Evolutionary conservation across 2,113 vertebrate species (phyloP).

Genomic region (Megaceryle maxima): DNA sequence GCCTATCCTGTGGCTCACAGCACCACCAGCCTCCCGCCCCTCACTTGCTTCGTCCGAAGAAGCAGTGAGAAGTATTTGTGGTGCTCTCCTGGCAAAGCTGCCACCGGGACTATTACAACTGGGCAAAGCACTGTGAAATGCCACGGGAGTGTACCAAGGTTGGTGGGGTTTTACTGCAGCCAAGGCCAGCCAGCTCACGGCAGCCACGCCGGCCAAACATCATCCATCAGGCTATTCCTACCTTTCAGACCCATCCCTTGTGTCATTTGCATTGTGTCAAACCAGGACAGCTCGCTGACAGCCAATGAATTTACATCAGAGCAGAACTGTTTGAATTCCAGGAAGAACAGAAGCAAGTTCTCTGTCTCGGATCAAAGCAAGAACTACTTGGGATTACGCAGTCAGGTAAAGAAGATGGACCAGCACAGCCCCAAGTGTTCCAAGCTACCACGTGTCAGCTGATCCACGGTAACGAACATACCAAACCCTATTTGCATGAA

Average conservation of each 20-base stretch:
- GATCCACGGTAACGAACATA: background rate
- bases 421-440: background rate
- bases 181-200: background rate
- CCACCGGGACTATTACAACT: background rate
- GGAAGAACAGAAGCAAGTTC: background rate
- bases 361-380: background rate
- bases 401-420: background rate
- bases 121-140: background rate
- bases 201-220: background rate
- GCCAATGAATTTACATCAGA: background rate
- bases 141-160: rapidly evolving
- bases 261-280: background rate
- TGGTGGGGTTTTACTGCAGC: rapidly evolving
- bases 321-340: background rate
- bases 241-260: background rate
- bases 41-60: background rate
- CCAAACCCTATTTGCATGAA: background rate
- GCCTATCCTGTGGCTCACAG: background rate
- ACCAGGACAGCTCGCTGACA: background rate
- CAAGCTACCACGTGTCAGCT: background rate
- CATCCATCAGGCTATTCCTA: background rate
- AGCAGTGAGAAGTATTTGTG: background rate
- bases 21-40: background rate
- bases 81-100: background rate
- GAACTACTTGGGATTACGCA: rapidly evolving